Evolutionary conservation across 2,113 vertebrate genomes (phyloP), one percentile per base, ranked within the genome.

Genomic region (Alligator mississippiensis): DNA sequence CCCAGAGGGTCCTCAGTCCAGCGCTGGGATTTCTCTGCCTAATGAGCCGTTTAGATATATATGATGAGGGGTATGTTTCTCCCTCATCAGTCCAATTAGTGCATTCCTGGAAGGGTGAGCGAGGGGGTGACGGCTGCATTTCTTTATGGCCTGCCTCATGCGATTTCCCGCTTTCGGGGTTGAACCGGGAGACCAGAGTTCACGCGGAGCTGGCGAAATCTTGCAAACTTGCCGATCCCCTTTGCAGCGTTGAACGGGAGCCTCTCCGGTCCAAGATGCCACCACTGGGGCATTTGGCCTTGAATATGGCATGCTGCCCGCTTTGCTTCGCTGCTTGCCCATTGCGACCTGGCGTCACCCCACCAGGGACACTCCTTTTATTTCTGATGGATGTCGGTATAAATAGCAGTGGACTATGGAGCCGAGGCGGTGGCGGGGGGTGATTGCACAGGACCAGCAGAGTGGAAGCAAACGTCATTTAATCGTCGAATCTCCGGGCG

Each of bases 1-100:
- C 95, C 96, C 96, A 94, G 94, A 74, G 70, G 93, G 96, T 89
- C 93, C 94, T 96, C 93, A 96, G 93, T 86, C 96, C 87, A 7
- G 87, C 54, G 0, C 89, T 92, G 93, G 5, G 3, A 94, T 96
- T 94, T 77, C 92, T 89, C 93, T 84, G 94, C 89, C 86, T 97
- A 97, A 97, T 96, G 97, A 97, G 95, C 92, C 90, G 84, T 94
- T 96, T 95, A 94, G 63, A 77, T 96, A 97, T 97, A 97, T 96
- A 94, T 96, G 96, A 93, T 93, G 78, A 96, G 93, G 64, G 88
- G 93, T 92, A 89, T 92, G 93, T 92, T 97, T 95, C 90, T 90
- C 94, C 91, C 93, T 93, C 94, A 80, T 94, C 94, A 90, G 87
- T 90, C 97, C 97, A 97, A 97, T 97, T 97, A 97, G 96, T 79